These are phyloP conservation scores for Schlechtendalia chinensis DNA, from an alignment of 1,140 invertebrate species.

Conservation along the genomic window DNA sequence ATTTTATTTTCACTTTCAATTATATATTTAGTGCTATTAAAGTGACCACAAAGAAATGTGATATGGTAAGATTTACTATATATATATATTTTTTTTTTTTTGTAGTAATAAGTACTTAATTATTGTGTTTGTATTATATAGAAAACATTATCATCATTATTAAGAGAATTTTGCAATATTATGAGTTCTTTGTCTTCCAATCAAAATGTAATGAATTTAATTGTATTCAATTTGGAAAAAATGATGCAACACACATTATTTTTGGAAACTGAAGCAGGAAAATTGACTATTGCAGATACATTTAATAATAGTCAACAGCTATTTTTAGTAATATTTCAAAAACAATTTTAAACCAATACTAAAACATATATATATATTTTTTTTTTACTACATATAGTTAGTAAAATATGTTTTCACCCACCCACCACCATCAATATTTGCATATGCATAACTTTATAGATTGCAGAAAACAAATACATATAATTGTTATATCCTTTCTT, in stretches of 20 bases:
- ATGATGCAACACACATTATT: slow-evolving; percentile 4
- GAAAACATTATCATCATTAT: slow-evolving; percentile 23
- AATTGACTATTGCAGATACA: slow-evolving; percentile 28
- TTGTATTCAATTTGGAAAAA: slow-evolving; percentile 9
- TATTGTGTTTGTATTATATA: slow-evolving; percentile 9
- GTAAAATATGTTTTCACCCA: not conserved
- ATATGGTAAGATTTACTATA: slow-evolving; percentile 11
- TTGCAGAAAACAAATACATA: too few relatives aligned
- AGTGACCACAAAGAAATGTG: slow-evolving; percentile 3
- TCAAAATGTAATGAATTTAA: not conserved
- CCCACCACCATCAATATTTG: too few relatives aligned
- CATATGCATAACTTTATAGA: too few relatives aligned
- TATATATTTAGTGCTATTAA: slow-evolving; percentile 31
- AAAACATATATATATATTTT: not conserved
- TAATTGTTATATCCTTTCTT: too few relatives aligned
- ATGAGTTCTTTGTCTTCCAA: not conserved
- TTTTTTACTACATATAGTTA: too few relatives aligned
- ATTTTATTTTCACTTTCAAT: slow-evolving; percentile 26
- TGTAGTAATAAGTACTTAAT: not conserved
- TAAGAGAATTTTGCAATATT: slow-evolving; percentile 21
- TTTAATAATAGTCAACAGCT: slow-evolving; percentile 26
- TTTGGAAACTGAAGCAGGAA: slow-evolving; percentile 27
- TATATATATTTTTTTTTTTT: not conserved
- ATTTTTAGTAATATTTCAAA: slow-evolving; percentile 34
- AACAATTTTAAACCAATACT: not conserved